Evolutionary conservation across 92 coral and sea anemone genomes (phyloP).

Genomic region (Heliopora coerulea): DNA sequence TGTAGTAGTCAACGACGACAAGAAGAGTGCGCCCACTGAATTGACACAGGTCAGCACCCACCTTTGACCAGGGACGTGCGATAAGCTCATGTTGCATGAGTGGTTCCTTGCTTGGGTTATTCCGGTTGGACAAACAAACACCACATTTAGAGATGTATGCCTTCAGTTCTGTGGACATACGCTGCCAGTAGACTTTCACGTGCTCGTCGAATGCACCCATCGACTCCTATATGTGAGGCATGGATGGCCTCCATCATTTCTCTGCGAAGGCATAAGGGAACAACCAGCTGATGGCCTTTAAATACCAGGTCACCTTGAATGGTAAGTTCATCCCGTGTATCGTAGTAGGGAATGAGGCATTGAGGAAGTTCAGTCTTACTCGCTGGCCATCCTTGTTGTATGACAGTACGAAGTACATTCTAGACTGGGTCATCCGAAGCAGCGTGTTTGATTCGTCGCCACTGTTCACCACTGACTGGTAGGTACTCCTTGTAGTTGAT

Average conservation of each 20-base stretch:
- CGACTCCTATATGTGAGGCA: not conserved
- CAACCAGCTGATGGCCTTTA: not conserved
- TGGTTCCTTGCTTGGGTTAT: too few species aligned
- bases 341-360: not conserved
- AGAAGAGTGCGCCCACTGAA: too few species aligned
- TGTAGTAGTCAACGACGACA: too few species aligned
- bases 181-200: too few species aligned
- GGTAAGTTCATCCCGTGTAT: not conserved
- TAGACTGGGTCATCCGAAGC: not conserved
- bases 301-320: too few species aligned
- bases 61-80: too few species aligned
- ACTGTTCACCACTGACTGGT: constrained; percentile 36
- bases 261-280: constrained; percentile 7
- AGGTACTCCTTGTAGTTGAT: constrained; percentile 23
- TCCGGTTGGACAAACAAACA: too few species aligned
- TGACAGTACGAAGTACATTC: not conserved
- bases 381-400: constrained; percentile 10
- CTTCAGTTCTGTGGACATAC: too few species aligned
- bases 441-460: constrained; percentile 14
- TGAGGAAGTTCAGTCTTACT: not conserved
- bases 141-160: too few species aligned
- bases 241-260: not conserved
- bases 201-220: too few species aligned
- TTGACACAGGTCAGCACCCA: too few species aligned
- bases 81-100: too few species aligned